Conservation (phyloP, 2,888 invertebrate species). For the Hirtodrosophila cameraria region DNA sequence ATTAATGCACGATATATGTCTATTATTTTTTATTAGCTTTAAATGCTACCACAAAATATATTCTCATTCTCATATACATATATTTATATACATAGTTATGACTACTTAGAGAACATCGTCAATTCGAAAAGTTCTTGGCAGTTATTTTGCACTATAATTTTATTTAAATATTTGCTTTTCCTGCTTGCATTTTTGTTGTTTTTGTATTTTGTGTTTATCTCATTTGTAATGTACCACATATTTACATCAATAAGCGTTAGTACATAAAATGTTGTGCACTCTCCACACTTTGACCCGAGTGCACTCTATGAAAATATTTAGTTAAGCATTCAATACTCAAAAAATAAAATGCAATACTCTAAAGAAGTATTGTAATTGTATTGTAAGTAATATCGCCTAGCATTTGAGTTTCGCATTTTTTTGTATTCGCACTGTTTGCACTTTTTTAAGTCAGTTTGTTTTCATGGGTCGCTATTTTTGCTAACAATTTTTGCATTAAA, state of each 20-base stretch:
- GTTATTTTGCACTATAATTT: conserved; percentile 75
- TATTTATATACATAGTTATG: conserved; percentile 25
- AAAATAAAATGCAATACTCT: conserved; percentile 3
- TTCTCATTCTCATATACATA: conserved; percentile 38
- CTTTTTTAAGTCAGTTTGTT: conserved; percentile 20
- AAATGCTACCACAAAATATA: conserved; percentile 70
- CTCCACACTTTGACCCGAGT: conserved; percentile 1
- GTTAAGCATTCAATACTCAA: conserved; percentile 13
- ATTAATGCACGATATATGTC: conserved; percentile 1
- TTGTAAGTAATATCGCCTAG: conserved; percentile 33
- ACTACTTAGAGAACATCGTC: conserved; percentile 79
- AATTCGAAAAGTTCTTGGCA: conserved; percentile 81
- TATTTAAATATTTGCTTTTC: conserved; percentile 41
- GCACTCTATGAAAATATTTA: conserved; percentile 19
- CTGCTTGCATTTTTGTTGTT: conserved; percentile 23
- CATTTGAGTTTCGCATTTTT: conserved; percentile 19
- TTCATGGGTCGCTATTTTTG: conserved; percentile 33
- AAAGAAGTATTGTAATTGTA: no score
- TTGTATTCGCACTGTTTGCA: conserved; percentile 8
- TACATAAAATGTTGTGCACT: not conserved
- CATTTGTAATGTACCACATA: conserved; percentile 24
- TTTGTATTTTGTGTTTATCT: conserved; percentile 23
- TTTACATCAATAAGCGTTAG: conserved; percentile 41
- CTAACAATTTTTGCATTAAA: not conserved
- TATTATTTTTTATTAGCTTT: conserved; percentile 20